Evolutionary conservation across 2,797 vertebrate species (phyloP), one percentile per base, ranked within the genome.

Genomic region (Malacoraja senta): DNA sequence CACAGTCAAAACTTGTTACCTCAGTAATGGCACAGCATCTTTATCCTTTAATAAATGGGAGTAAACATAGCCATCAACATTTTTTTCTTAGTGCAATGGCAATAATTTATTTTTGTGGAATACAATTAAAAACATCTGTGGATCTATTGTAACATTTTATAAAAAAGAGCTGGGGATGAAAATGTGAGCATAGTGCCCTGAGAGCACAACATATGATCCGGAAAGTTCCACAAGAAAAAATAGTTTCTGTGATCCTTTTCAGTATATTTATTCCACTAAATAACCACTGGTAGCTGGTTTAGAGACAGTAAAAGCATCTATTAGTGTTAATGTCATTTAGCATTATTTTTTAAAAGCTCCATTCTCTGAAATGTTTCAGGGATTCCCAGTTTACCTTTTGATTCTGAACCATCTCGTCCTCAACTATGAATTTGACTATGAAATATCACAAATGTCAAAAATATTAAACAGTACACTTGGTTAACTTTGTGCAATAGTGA

Each of bases 51-150:
- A 53, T 76, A 92, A 92, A 92, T 74, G 90, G 10, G 72, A 44
- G 32, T 38, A 58, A 21, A 44, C 71, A 74, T 29, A 53, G 12
- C 15, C 1, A 76, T 76, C 35, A 53, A 29, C 38, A 92, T 72
- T 12, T 91, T 68, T 29, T 68, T 71, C 32, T 91, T 44, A 72
- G 35, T 91, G 35, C 24, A 61, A 21, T 53, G 26, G 58, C 17
- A 2, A 3, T 29, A 24, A 29, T 10, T 10, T 91, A 35, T 74
- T 72, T 72, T 12, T 74, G 9, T 91, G 53, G 35, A 74, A 44
- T 74, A 53, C 68, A 72, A 91, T 91, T 72, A 68, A 68, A 91
- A 91, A 44, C 88, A 92, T 92, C 58, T 76, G 26, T 26, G 26
- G 24, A 29, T 91, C 8, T 26, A 44, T 68, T 74, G 15, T 1